Conservation (phyloP, 92 coral and sea anemone genomes). For the Blastomussa wellsi region DNA sequence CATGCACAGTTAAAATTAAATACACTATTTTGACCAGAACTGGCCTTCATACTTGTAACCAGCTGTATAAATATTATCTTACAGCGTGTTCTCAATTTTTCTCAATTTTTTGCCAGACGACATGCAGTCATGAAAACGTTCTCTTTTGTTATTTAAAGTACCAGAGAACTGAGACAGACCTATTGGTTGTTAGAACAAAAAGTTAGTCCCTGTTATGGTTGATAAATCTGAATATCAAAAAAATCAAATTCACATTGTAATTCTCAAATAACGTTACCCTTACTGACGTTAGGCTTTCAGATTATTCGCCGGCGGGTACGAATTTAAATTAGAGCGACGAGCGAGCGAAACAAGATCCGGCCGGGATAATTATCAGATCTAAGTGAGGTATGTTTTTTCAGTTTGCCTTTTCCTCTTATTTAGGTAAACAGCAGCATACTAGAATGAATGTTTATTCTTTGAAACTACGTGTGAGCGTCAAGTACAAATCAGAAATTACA, state of each 20-base stretch:
- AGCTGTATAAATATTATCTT: not conserved
- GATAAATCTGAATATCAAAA: not conserved
- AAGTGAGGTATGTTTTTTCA: not conserved
- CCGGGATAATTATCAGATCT: not conserved
- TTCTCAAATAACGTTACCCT: not conserved
- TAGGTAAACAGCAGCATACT: not conserved
- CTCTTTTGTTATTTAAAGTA: not conserved
- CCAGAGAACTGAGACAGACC: no score
- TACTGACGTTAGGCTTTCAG: not conserved
- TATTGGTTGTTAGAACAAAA: not conserved
- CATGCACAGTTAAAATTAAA: no score
- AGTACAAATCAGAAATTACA: not conserved
- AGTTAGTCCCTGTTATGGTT: not conserved
- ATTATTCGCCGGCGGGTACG: not conserved
- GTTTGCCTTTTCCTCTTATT: not conserved
- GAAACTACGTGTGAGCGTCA: not conserved
- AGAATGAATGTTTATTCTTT: not conserved
- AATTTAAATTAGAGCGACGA: not conserved
- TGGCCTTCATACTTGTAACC: not conserved
- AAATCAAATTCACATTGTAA: not conserved
- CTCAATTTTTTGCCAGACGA: not conserved
- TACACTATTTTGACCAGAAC: no score
- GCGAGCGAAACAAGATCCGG: not conserved
- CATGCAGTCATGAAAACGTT: not conserved
- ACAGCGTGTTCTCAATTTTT: not conserved